Evolutionary conservation across 1,140 invertebrate species (phyloP), one percentile per base, ranked within the genome.

Genomic region (Palaemon carinicauda): DNA sequence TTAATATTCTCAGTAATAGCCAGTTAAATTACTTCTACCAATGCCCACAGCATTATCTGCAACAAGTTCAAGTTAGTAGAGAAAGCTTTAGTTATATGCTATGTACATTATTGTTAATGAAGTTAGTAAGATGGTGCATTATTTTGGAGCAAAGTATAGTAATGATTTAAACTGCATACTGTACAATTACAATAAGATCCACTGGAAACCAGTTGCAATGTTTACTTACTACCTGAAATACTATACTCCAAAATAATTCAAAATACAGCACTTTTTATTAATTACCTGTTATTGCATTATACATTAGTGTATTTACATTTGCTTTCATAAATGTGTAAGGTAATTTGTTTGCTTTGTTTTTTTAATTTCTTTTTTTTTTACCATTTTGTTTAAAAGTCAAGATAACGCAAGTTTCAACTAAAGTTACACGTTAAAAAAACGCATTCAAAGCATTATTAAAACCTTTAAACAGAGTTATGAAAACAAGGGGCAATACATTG

Each of bases 61-160:
- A 51, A 27, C 51, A 81, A 81, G 71, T 81, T 51, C 31, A 19
- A 51, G 65, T 81, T 81, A 81, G 80, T 81, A 69, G 15, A 41
- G 52, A 60, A 27, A 15, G 60, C 24, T 60, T 71, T 41, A 69
- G 71, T 71, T 41, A 71, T 29, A 81, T 60, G 17, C 65, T 24
- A 29, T 31, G 80, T 51, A 71, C 17, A n/a, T n/a, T n/a, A n/a
- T n/a, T 60, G 51, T 69, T 81, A 56, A 81, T 21, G 14, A 33
- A 69, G 79, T 80, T 80, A 80, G 79, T 80, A 71, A 14, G 19
- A 17, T 24, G 41, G 12, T 41, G 41, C 41, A 41, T 41, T 41
- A 41, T 41, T 41, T 41, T 12, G 12, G 41, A 41, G 41, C 12
- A 41, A 41, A 41, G n/a, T n/a, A n/a, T n/a, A n/a, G 41, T 41